Evolutionary conservation across 2,888 invertebrate genomes (phyloP).

Genomic region (Spialia ferax): DNA sequence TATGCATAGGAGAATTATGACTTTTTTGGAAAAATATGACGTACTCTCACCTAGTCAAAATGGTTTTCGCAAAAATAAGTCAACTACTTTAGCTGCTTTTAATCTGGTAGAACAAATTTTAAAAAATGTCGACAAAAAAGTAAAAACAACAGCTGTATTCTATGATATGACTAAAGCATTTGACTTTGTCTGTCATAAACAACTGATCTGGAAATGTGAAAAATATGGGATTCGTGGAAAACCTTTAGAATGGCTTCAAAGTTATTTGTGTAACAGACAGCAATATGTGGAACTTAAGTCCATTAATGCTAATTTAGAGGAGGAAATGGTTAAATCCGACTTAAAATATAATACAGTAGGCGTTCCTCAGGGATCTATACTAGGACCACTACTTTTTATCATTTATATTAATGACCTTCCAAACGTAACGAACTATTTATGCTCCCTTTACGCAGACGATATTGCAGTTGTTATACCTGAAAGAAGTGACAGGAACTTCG

Average conservation of each 20-base stretch:
- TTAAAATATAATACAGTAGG: conserved; percentile 5
- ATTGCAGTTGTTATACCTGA: background rate
- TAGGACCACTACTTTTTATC: background rate
- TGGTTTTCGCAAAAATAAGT: background rate
- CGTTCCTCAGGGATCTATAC: background rate
- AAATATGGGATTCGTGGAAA: conserved; percentile 3
- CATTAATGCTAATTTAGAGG: background rate
- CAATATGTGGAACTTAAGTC: conserved; percentile 2
- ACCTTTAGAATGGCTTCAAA: background rate
- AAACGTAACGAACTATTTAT: background rate
- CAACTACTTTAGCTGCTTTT: conserved; percentile 5
- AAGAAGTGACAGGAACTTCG: background rate
- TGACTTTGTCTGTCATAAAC: background rate
- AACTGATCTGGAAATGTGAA: conserved; percentile 1
- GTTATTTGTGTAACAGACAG: background rate
- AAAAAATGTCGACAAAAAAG: background rate
- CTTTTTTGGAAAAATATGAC: conserved; percentile 1
- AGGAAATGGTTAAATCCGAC: background rate
- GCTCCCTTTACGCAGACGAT: background rate
- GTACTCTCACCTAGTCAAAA: background rate
- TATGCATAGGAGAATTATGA: background rate
- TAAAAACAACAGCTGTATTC: background rate
- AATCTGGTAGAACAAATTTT: conserved; percentile 1
- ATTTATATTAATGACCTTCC: conserved; percentile 2
- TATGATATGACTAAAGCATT: conserved; percentile 7